Evolutionary conservation across 1,140 invertebrate species (phyloP).

Genomic region (Aphaenogaster rudis): DNA sequence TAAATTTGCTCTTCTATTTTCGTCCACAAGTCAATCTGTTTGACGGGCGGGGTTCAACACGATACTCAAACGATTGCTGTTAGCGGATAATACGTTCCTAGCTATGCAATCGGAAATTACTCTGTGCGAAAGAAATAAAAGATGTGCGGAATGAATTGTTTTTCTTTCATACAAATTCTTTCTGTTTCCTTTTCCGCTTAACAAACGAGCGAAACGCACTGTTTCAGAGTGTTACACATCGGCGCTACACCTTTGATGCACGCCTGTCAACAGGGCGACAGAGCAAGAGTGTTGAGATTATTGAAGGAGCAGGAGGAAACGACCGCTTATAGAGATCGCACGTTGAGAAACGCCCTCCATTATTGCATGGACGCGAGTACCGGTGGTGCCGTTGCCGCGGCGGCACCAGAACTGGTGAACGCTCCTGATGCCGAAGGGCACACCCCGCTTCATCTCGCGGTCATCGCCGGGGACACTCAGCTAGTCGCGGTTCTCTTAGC

Average conservation of each 20-base stretch:
- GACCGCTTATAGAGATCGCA: slow-evolving; percentile 91
- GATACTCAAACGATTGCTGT: neutral
- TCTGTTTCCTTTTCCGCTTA: neutral
- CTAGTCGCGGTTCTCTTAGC: slow-evolving; percentile 93
- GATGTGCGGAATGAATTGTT: neutral
- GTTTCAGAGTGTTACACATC: slow-evolving; percentile 83
- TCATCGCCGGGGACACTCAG: slow-evolving; percentile 95
- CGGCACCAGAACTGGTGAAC: slow-evolving; percentile 93
- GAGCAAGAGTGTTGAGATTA: slow-evolving; percentile 87
- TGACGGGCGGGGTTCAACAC: neutral
- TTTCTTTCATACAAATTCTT: neutral
- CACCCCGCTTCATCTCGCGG: slow-evolving; percentile 96
- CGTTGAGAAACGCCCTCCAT: slow-evolving; percentile 95
- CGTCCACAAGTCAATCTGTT: slow-evolving; percentile 8
- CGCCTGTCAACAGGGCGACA: slow-evolving; percentile 93
- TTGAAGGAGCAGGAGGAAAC: slow-evolving; percentile 86
- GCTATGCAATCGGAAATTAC: neutral
- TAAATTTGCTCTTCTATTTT: slow-evolving; percentile 42
- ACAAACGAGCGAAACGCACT: neutral
- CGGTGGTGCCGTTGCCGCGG: slow-evolving; percentile 91
- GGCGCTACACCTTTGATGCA: slow-evolving; percentile 94
- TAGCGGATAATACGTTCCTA: neutral
- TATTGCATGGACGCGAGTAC: slow-evolving; percentile 95
- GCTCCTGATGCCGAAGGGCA: slow-evolving; percentile 97
- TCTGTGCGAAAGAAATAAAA: neutral